Conservation (phyloP, 2,113 vertebrate species). For the Psettodes erumei region DNA sequence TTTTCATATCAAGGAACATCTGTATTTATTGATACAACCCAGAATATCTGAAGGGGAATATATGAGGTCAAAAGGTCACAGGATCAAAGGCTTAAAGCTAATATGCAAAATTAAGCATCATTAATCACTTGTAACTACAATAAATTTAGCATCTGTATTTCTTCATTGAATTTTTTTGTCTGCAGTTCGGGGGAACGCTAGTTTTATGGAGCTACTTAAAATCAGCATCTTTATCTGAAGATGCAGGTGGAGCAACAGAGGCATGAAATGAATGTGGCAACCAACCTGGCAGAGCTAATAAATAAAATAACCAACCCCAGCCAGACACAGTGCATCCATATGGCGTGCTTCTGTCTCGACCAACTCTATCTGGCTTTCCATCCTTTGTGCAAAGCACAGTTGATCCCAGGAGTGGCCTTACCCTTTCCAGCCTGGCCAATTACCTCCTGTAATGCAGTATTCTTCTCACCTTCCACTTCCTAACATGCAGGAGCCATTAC, state of each 20-base stretch:
- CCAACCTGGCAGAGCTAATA: conserved; percentile 71
- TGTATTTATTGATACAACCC: conserved; percentile 11
- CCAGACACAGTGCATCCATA: conserved; percentile 54
- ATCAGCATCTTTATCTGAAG: conserved; percentile 37
- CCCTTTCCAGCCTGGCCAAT: conserved; percentile 23
- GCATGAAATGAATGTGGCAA: conserved; percentile 74
- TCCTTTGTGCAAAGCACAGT: conserved; percentile 42
- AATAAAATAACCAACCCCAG: conserved; percentile 73
- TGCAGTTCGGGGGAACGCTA: conserved; percentile 16
- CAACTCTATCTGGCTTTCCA: conserved; percentile 38
- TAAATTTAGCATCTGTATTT: conserved; percentile 10
- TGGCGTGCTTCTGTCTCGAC: conserved; percentile 45
- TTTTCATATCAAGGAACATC: conserved; percentile 22
- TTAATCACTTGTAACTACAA: conserved; percentile 52
- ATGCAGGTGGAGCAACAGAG: conserved; percentile 70
- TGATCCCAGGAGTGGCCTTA: conserved; percentile 37
- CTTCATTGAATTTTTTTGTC: conserved; percentile 28
- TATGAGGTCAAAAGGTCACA: conserved; percentile 40
- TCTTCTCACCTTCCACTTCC: conserved; percentile 16
- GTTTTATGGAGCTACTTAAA: conserved; percentile 39
- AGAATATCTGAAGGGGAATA: conserved; percentile 34
- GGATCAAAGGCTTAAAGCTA: conserved; percentile 43
- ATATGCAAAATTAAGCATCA: conserved; percentile 23
- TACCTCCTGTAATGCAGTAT: conserved; percentile 16
- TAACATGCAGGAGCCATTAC: conserved; percentile 9